These are phyloP conservation scores for Cyprinus carpio DNA, from an alignment of 2,113 vertebrate genomes.

Conservation along the genomic window DNA sequence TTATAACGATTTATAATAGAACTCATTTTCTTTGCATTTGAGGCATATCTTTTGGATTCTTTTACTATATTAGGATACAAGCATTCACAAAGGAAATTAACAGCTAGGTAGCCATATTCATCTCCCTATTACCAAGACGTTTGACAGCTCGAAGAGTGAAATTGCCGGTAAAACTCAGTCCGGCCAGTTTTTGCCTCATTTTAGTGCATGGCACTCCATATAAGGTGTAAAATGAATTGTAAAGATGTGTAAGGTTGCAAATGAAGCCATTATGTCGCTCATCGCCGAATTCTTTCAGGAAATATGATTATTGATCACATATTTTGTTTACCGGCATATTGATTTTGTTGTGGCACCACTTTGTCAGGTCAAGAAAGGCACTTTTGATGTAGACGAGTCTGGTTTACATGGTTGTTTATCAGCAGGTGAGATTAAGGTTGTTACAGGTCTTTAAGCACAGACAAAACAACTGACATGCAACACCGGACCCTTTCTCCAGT, in stretches of 20 bases:
- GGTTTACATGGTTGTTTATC: slow-evolving; percentile 37
- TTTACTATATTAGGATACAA: slow-evolving; percentile 21
- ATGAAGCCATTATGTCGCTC: background rate
- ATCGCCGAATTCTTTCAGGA: background rate
- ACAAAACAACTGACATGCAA: background rate
- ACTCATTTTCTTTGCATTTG: slow-evolving; percentile 14
- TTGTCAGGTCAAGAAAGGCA: slow-evolving; percentile 25
- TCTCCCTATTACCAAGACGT: background rate
- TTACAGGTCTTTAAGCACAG: slow-evolving; percentile 57
- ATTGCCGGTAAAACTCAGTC: background rate
- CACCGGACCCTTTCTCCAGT: background rate
- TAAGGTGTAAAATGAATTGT: background rate
- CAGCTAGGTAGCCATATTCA: background rate
- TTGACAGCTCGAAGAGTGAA: background rate
- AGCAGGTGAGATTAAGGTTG: slow-evolving; percentile 60
- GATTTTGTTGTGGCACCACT: slow-evolving; percentile 5
- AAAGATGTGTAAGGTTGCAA: background rate
- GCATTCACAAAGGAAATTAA: slow-evolving; percentile 28
- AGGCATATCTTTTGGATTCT: background rate
- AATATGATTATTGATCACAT: background rate
- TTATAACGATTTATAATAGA: background rate
- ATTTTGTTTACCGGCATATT: background rate
- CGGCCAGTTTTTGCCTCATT: background rate
- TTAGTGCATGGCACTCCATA: background rate
- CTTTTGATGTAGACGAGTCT: slow-evolving; percentile 32